Percentiles rank a stretch among this genome's conserved stretches.
Conservation (phyloP, 2,888 invertebrate genomes). For the Drosophila macrothrix region DNA sequence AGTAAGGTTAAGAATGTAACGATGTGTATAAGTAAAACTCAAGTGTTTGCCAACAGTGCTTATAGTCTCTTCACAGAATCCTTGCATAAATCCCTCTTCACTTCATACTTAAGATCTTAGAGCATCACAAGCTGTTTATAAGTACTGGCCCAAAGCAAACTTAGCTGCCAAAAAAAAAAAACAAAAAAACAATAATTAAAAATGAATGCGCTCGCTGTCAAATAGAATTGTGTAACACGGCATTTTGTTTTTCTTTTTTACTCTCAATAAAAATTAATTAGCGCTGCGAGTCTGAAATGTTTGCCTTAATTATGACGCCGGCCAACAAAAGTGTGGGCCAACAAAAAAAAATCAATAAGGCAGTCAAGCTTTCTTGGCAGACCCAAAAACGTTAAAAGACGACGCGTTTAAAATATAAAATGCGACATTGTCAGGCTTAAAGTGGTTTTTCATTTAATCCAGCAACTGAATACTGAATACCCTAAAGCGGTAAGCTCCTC, state of each 20-base stretch:
- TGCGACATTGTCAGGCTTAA: slow-evolving; percentile 30
- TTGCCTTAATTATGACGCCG: slow-evolving; percentile 65
- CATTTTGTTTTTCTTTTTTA: slow-evolving; percentile 41
- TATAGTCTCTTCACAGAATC: slow-evolving; percentile 12
- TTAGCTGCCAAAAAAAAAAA: slow-evolving; percentile 1
- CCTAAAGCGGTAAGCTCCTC: not conserved
- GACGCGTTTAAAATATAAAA: slow-evolving; percentile 34
- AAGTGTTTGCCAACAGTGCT: slow-evolving; percentile 1
- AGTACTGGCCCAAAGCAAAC: slow-evolving; percentile 1
- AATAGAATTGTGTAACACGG: slow-evolving; percentile 22
- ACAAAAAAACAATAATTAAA: not conserved
- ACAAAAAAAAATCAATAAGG: slow-evolving; percentile 59
- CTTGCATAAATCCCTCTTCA: slow-evolving; percentile 12
- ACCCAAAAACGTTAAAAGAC: slow-evolving; percentile 53
- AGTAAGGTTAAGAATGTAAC: not conserved
- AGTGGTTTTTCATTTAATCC: slow-evolving; percentile 14
- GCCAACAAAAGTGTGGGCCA: slow-evolving; percentile 24
- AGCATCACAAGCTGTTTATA: slow-evolving; percentile 1
- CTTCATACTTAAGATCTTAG: slow-evolving; percentile 22
- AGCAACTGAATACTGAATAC: not conserved
- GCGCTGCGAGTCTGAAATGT: slow-evolving; percentile 53
- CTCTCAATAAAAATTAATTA: slow-evolving; percentile 77
- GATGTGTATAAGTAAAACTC: not conserved
- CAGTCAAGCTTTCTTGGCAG: slow-evolving; percentile 19
- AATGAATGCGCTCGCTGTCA: not conserved